Evolutionary conservation across 2,797 vertebrate genomes (phyloP).

Genomic region (Tenualosa ilisha): DNA sequence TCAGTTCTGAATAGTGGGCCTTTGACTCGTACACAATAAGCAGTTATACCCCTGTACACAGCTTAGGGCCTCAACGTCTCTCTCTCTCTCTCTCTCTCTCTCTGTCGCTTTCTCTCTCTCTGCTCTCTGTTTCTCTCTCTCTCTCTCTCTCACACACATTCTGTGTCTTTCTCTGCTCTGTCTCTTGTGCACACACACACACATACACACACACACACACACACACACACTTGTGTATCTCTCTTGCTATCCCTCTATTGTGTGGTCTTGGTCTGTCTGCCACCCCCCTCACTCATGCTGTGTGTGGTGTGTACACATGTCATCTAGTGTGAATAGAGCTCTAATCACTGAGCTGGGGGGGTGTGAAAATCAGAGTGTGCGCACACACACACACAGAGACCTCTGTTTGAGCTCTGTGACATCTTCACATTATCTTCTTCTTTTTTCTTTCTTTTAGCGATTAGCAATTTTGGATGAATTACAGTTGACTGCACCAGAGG

Average conservation of each 20-base stretch:
- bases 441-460: too few relatives aligned
- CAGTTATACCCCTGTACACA: background rate
- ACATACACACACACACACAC: too few relatives aligned
- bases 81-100: background rate
- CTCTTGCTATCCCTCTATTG: background rate
- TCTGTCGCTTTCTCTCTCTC: background rate
- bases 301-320: background rate
- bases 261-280: background rate
- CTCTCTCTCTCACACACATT: background rate
- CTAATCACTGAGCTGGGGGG: too few relatives aligned
- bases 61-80: background rate
- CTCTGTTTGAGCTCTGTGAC: too few relatives aligned
- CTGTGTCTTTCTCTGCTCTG: background rate
- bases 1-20: slow-evolving; percentile 8
- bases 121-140: background rate
- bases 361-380: too few relatives aligned
- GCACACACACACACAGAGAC: background rate
- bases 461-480: too few relatives aligned
- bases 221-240: background rate
- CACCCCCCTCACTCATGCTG: background rate
- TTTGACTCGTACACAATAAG: background rate
- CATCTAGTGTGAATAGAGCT: background rate
- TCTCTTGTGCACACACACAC: background rate
- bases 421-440: too few relatives aligned
- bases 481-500: too few relatives aligned